These are phyloP conservation scores for Ptycholaimellus sp. DNA, from an alignment of 2,888 invertebrate genomes.

Conservation along the genomic window DNA sequence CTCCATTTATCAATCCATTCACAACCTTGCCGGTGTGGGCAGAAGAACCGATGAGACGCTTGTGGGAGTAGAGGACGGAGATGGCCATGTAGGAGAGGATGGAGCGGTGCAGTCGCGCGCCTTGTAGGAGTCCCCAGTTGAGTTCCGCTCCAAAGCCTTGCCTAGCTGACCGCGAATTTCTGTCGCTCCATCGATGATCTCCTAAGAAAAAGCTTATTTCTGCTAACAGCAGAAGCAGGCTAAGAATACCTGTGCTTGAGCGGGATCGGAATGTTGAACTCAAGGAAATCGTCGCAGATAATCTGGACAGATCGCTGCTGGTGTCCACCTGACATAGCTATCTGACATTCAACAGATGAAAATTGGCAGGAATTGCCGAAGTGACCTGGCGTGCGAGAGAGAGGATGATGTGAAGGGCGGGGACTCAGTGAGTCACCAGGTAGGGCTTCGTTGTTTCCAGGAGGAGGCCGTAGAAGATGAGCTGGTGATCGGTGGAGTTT, in stretches of 20 bases:
- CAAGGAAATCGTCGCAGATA: conserved; percentile 33
- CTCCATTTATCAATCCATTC: not conserved
- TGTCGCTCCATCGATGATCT: too few species aligned
- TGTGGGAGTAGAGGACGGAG: not conserved
- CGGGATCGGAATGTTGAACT: conserved; percentile 51
- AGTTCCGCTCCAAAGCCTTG: conserved; percentile 44
- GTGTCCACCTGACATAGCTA: not conserved
- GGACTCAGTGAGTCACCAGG: conserved; percentile 65
- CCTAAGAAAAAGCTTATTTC: too few species aligned
- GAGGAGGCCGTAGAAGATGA: conserved; percentile 44
- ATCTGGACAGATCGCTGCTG: conserved; percentile 12
- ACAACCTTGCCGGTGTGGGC: not conserved
- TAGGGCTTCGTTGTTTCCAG: conserved; percentile 82
- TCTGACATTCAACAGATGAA: not conserved
- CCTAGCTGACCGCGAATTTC: conserved; percentile 55
- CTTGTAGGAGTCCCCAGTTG: conserved; percentile 42
- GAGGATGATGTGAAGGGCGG: conserved; percentile 61
- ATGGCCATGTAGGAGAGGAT: too few species aligned
- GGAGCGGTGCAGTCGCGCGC: too few species aligned
- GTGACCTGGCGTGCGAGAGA: conserved; percentile 45
- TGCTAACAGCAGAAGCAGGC: conserved; percentile 43
- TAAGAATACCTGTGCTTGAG: conserved; percentile 51
- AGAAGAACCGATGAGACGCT: not conserved
- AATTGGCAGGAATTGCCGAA: not conserved
- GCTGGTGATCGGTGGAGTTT: conserved; percentile 53